Base-by-base conservation (phyloP, 2,797 vertebrate species). In the Halcyon leucocephala region DNA sequence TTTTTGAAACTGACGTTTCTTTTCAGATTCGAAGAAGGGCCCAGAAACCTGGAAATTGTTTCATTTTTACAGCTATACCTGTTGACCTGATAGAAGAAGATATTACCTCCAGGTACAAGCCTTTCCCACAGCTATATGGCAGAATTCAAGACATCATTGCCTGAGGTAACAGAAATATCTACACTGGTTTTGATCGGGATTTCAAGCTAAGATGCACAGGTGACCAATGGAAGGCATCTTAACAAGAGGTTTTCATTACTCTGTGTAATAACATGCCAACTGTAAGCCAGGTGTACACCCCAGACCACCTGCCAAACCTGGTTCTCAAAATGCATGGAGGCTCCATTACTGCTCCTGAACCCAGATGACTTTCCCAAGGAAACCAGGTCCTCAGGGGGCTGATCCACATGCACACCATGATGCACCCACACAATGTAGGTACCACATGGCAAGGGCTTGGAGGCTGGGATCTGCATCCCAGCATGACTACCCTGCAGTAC, bases 401-500 rank as follows among this genome's bases (percentile, higher is more conserved):
- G 58, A 74, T 4, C 25, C 9, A 37, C 60, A 51, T 2, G 1
- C 7, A 9, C 57, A 22, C 49, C 16, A 1, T 35, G 49, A 89
- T 35, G 87, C 8, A 57, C 33, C 12, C 46, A 88, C 57, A 69
- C 8, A 65, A 88, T 1, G 4, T 15, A 70, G 46, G 25, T 58
- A 76, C 22, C 0, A 0, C 2, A 1, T 4, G 28, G 48, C 44
- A 81, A 37, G 10, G 35, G 55, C 39, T 44, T 1, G 1, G 58
- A 82, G 66, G 35, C 7, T 48, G 60, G 67, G n/a, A 85, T 60
- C 11, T n/a, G 58, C 60, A 57, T 24, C 35, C 42, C 78, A 82
- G 31, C 51, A 8, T 0, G 0, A 42, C 31, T 6, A 22, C 8
- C 5, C 20, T 2, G 1, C 14, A 82, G 66, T 5, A 65, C 25